Conservation (phyloP, 2,888 invertebrate genomes). For the Melitaea athalia region DNA sequence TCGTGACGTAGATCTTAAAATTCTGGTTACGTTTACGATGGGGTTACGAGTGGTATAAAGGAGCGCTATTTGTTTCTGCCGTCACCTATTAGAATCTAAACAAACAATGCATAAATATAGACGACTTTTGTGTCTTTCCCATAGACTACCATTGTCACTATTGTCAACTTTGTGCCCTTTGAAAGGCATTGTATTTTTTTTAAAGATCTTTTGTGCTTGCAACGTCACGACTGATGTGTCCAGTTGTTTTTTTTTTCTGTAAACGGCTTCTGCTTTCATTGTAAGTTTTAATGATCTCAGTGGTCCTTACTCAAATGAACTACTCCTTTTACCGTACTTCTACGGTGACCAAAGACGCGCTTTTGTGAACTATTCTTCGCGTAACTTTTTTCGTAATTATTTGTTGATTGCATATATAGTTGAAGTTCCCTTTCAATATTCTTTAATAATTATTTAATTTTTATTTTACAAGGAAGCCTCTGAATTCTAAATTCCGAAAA, state of each 20-base stretch:
- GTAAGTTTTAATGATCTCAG: constrained; percentile 34
- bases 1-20: constrained; percentile 34
- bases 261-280: constrained; percentile 38
- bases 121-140: constrained; percentile 71
- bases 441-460: too few relatives aligned
- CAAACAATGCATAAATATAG: constrained; percentile 77
- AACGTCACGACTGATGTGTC: constrained; percentile 60
- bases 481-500: constrained; percentile 58
- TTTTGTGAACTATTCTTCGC: not conserved
- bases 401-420: not conserved
- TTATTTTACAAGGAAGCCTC: not conserved
- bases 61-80: constrained; percentile 75
- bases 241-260: constrained; percentile 50
- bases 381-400: not conserved
- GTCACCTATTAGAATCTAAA: constrained; percentile 74
- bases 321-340: too few relatives aligned
- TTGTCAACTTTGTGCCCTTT: constrained; percentile 72
- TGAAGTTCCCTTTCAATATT: too few relatives aligned
- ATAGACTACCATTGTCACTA: constrained; percentile 67
- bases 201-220: constrained; percentile 49
- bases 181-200: constrained; percentile 61
- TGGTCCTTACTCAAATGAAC: constrained; percentile 37
- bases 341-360: not conserved
- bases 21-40: constrained; percentile 52
- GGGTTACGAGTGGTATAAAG: constrained; percentile 61